Evolutionary conservation across 2,888 invertebrate species (phyloP), one percentile per base, ranked within the genome.

Genomic region (Erynnis tages): DNA sequence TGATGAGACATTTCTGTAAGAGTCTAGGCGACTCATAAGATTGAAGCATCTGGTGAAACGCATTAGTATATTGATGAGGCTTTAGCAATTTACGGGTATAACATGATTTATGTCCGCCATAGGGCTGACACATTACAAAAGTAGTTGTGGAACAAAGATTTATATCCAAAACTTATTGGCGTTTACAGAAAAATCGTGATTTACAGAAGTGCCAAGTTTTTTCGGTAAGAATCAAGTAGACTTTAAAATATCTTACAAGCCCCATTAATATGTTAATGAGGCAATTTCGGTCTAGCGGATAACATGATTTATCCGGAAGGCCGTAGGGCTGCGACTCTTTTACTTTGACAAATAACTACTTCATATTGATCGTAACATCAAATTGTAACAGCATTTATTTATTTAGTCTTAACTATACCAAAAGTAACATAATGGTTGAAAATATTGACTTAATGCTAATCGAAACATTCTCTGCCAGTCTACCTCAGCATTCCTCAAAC

Each of bases 51-150:
- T 84, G 88, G 75, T 70, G 72, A 65, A 54, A 65, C 77, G 69
- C 87, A 89, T 89, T 89, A 89, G 89, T 89, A 90, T 90, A 89
- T 82, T 88, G 88, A 90, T 90, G 89, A 89, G 87, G 79, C 85
- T 86, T 87, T 89, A 82, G 73, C 74, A 78, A 80, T 76, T 76
- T 63, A 58, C 63, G 60, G 71, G 77, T 73, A 83, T 80, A 87
- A 88, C 80, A 79, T 87, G 87, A 89, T 89, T 88, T 89, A 87
- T 85, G 77, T 79, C 63, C 65, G 54, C 55, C 49, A 56, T 60
- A 77, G 82, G 82, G 80, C 50, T 82, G 74, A 43, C 35, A 59
- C 54, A 27, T n/a, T n/a, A n/a, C n/a, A n/a, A n/a, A n/a, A n/a
- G n/a, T n/a, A n/a, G n/a, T n/a, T n/a, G n/a, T n/a, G n/a, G n/a